Evolutionary conservation across 2,888 invertebrate species (phyloP).

Genomic region (Oxycera nigricornis): DNA sequence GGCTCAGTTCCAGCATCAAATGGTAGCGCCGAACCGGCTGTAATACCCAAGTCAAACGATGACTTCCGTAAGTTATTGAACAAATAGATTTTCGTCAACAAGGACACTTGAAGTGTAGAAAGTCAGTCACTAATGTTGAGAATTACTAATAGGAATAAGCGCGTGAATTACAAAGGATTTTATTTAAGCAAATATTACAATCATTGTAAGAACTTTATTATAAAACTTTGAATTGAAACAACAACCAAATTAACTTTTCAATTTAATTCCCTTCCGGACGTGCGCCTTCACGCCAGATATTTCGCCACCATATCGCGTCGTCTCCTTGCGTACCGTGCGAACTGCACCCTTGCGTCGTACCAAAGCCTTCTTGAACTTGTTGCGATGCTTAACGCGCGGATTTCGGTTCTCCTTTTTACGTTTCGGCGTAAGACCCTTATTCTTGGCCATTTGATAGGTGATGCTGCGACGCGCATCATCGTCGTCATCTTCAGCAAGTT

Average conservation of each 20-base stretch:
- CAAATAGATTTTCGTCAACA: slow-evolving; percentile 36
- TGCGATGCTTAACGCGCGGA: slow-evolving; percentile 93
- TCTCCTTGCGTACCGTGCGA: slow-evolving; percentile 81
- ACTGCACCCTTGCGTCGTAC: slow-evolving; percentile 94
- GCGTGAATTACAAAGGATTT: slow-evolving; percentile 12
- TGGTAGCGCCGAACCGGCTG: background rate
- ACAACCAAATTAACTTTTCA: slow-evolving; percentile 63
- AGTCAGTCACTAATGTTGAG: background rate
- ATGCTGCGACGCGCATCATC: slow-evolving; percentile 76
- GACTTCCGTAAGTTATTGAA: slow-evolving; percentile 58
- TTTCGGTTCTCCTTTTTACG: slow-evolving; percentile 92
- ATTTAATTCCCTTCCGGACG: slow-evolving; percentile 87
- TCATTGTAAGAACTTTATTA: slow-evolving; percentile 12
- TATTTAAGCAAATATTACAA: slow-evolving; percentile 19
- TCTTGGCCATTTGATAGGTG: slow-evolving; percentile 93
- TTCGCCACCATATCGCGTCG: slow-evolving; percentile 87
- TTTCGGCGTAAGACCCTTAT: slow-evolving; percentile 90
- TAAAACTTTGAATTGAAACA: background rate
- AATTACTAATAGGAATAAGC: background rate
- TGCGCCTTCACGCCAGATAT: slow-evolving; percentile 90
- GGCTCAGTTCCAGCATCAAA: slow-evolving; percentile 12
- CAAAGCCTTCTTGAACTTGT: slow-evolving; percentile 90
- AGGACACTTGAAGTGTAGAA: too few species aligned
- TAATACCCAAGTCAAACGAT: slow-evolving; percentile 54
- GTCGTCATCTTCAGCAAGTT: slow-evolving; percentile 55